Percentiles rank a stretch among this genome's conserved stretches.
These are phyloP conservation scores for Eleutherodactylus coqui DNA, from an alignment of 2,797 vertebrate species.

Conservation along the genomic window DNA sequence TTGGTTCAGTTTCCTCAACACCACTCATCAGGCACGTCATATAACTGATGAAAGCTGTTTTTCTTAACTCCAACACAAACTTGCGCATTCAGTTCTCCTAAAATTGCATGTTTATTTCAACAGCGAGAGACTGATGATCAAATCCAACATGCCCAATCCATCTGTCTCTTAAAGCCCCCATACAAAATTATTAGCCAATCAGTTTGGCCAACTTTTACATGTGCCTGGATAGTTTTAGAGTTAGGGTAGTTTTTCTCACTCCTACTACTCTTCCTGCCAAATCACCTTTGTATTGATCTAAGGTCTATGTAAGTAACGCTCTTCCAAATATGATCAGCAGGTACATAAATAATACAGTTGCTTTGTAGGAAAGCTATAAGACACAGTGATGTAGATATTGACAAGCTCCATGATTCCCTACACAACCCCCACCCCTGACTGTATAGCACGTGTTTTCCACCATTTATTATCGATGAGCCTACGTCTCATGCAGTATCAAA, in stretches of 20 bases:
- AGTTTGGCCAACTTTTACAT: not conserved
- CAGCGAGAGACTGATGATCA: not conserved
- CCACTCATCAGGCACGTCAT: too few species aligned
- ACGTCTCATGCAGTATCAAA: not conserved
- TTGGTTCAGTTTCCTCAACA: too few species aligned
- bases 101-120: too few species aligned
- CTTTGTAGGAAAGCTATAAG: not conserved
- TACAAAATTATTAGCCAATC: too few species aligned
- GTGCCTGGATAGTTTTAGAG: not conserved
- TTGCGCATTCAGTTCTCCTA: too few species aligned
- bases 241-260: not conserved
- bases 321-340: not conserved
- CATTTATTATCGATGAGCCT: constrained; percentile 19
- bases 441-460: not conserved
- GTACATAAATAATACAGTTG: not conserved
- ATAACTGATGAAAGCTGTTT: too few species aligned
- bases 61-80: too few species aligned
- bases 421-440: not conserved
- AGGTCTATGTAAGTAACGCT: not conserved
- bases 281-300: not conserved
- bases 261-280: not conserved
- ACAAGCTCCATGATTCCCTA: not conserved
- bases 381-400: not conserved
- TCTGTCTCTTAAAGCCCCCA: too few species aligned
- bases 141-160: too few species aligned